Conservation (phyloP, 2,888 invertebrate genomes). For the Strigamia maritima region DNA sequence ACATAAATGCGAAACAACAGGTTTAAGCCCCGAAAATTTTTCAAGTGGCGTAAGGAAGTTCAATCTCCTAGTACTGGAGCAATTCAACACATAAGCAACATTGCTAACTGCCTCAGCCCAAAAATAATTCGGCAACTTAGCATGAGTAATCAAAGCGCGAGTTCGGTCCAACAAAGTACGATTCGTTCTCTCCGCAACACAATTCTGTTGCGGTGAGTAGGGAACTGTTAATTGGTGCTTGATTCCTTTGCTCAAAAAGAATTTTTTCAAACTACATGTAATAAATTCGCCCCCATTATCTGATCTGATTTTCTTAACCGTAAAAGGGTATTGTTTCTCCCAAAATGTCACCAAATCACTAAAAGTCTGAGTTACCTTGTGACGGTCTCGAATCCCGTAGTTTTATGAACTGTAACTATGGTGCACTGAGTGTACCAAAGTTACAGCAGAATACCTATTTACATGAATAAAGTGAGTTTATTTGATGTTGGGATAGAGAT, state of each 20-base stretch:
- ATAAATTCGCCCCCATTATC: no score
- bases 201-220: not conserved
- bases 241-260: not conserved
- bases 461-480: no score
- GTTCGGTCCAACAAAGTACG: not conserved
- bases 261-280: not conserved
- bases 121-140: not conserved
- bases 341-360: not conserved
- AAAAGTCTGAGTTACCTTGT: not conserved
- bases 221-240: not conserved
- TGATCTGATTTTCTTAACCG: not conserved
- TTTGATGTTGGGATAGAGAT: no score
- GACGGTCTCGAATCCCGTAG: no score
- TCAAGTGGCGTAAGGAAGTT: not conserved
- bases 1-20: not conserved
- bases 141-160: not conserved
- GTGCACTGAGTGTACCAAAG: no score
- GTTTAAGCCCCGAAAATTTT: not conserved
- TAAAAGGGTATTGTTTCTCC: not conserved
- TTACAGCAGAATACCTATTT: no score
- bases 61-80: not conserved
- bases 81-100: not conserved
- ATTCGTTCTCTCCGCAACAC: not conserved
- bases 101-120: not conserved
- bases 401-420: no score